These are phyloP conservation scores for Heterochromis multidens DNA, from an alignment of 2,113 vertebrate species.

Conservation along the genomic window DNA sequence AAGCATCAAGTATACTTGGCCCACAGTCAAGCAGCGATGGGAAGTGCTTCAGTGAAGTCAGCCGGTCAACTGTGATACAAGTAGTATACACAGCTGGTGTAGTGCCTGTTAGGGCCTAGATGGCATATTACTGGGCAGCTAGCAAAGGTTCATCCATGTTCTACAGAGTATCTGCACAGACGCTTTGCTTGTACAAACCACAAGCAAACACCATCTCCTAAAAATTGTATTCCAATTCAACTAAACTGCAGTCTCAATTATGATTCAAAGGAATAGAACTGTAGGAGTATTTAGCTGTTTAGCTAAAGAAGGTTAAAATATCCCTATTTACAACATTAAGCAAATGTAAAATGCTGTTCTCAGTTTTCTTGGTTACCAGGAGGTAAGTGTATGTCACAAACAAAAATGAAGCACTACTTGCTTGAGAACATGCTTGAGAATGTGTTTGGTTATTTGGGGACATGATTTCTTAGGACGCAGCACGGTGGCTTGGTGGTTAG, in stretches of 20 bases:
- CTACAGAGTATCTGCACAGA: too few species aligned
- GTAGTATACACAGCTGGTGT: neutral
- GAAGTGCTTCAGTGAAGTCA: neutral
- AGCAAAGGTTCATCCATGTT: neutral
- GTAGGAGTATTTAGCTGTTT: neutral
- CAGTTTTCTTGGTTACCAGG: too few species aligned
- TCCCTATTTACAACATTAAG: too few species aligned
- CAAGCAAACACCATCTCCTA: neutral
- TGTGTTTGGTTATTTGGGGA: neutral
- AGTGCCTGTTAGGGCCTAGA: neutral
- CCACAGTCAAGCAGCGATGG: neutral
- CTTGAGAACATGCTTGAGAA: neutral
- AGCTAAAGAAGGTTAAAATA: too few species aligned
- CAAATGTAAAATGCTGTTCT: too few species aligned
- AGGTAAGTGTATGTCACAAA: neutral
- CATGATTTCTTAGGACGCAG: neutral
- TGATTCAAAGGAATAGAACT: neutral
- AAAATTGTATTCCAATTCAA: neutral
- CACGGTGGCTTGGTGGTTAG: too few species aligned
- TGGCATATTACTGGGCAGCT: neutral
- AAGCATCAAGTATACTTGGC: neutral
- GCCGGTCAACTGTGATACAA: neutral
- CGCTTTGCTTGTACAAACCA: neutral
- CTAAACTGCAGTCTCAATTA: neutral
- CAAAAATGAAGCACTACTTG: neutral